Base-by-base conservation (phyloP, 2,888 invertebrate genomes). In the Tupiocoris notatus region DNA sequence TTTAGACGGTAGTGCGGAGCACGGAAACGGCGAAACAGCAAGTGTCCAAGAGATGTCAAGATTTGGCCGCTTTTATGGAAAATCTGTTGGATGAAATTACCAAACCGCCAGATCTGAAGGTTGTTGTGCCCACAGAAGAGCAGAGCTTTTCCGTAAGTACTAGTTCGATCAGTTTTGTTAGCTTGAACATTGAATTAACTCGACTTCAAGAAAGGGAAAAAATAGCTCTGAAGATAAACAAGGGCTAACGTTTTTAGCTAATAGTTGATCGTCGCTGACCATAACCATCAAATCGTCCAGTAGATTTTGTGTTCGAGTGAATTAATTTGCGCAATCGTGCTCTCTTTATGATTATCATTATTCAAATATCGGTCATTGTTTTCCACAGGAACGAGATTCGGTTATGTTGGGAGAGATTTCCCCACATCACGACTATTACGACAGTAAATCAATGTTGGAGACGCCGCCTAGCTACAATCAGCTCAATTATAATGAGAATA, bases 391-490 rank as follows among this genome's bases (percentile, higher is more conserved):
- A 83, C 87, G 90, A 24, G 92, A 91, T 83, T 93, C 92, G 0
- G 91, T 91, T 21, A 92, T 94, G 90, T 85, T 94, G 12, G 93
- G 93, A 3, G 92, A 91, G 82, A 92, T 94, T 81, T 94, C 93
- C 0, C 93, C 93, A 0, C 92, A 93, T 83, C 92, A 92, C 81
- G 93, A 93, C 74, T 89, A 90, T 83, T 89, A 87, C 81, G 92
- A 92, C 81, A 91, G 92, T 84, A 92, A 92, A 83, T 91, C 92
- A 12, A 92, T 92, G 23, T 89, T 90, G 0, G 92, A 91, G 81
- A 92, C 93, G 0, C 91, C 91, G 0, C 89, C 92, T 6, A 94
- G 92, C 82, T 95, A 95, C 85, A 92, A 89, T 82, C 93, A 93
- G 82, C 86, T 94, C 6, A 95, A 94, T 84, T 94, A 92, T 83